Base-by-base conservation (phyloP, 2,113 vertebrate species). In the Pelvicachromis taeniatus region DNA sequence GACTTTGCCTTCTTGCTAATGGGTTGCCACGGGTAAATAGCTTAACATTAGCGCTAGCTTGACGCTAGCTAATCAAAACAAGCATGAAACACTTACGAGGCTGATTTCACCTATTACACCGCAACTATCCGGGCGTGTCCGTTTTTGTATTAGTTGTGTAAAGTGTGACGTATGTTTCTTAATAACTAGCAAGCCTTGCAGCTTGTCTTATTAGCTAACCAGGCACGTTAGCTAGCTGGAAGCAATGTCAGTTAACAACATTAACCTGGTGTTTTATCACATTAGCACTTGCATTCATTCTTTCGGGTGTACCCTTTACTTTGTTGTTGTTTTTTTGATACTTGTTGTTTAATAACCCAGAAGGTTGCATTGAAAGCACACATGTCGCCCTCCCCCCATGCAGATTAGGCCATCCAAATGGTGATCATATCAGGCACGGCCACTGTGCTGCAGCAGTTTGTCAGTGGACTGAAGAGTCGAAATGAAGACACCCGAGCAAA, bases 361-460 rank as follows among this genome's bases (percentile, higher is more conserved):
- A 10, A n/a, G 16, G 2, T 29, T 45, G 8, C 8, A 9, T 1
- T 63, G n/a, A 77, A 26, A 14, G 7, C 6, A 10, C 16, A 5
- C 14, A 4, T 3, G 42, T 26, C 4, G 38, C 16, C 13, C 21
- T 12, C 2, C 11, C 11, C 2, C 16, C 14, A 63, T 85, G 48
- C 82, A 93, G 90, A 40, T 31, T 17, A 77, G 52, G 85, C 79
- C 80, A 19, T 88, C 91, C 79, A 90, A 73, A 95, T 95, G 95
- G 95, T 95, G 83, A 91, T 93, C 95, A 98, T 98, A 89, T 98
- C 97, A 0, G 97, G 98, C 92, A 98, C 97, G 0, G 97, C 97
- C 93, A 97, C 97, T 68, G 97, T 99, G 87, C 97, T 99, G 80
- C 99, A 99, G 80, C 98, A 99, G 92, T 99, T 99, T 90, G 97